Base-by-base conservation (phyloP, 2,113 vertebrate genomes). In the Erythrocercus mccallii region DNA sequence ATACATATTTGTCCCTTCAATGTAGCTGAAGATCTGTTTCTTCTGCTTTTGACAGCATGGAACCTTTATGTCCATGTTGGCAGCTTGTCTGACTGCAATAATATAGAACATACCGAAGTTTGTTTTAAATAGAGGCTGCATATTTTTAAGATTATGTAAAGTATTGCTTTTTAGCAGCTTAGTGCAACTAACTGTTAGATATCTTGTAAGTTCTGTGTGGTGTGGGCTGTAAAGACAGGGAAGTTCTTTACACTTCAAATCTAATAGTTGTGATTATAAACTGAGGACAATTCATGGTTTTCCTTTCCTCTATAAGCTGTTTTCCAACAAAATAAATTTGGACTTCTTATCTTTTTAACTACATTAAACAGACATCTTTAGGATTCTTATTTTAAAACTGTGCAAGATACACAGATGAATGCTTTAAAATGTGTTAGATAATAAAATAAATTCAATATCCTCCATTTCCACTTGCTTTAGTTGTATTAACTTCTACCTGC, bases 11-110 rank as follows among this genome's bases (percentile, higher is more conserved):
- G 94, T 97, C 92, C 92, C 96, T 93, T 89, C 74, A 68, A 0
- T 88, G 76, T 86, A 95, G 91, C 90, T 94, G 88, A 95, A 93
- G 95, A 81, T 95, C 95, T 95, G 82, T 93, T 96, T 90, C 92
- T 94, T 92, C 64, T 94, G 84, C 82, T 95, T 95, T 90, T 91
- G 88, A 94, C 93, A 95, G 93, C 93, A 73, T n/a, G 72, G 78
- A 96, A 96, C 89, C 92, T 97, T 97, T 93, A 94, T 72, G 62
- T 76, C 81, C 90, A 16, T 62, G 84, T 90, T 95, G 94, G 94
- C 94, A 95, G 88, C 93, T 95, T 92, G 74, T 96, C 86, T 97
- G 79, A 81, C 89, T 96, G 93, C 73, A 88, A 2, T 86, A 90
- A 76, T 92, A 56, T 62, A 76, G 94, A 90, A 80, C 77, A 76